Base-by-base conservation (phyloP, 53 echinoderm and acorn worm genomes). In the Holothuria scabra region DNA sequence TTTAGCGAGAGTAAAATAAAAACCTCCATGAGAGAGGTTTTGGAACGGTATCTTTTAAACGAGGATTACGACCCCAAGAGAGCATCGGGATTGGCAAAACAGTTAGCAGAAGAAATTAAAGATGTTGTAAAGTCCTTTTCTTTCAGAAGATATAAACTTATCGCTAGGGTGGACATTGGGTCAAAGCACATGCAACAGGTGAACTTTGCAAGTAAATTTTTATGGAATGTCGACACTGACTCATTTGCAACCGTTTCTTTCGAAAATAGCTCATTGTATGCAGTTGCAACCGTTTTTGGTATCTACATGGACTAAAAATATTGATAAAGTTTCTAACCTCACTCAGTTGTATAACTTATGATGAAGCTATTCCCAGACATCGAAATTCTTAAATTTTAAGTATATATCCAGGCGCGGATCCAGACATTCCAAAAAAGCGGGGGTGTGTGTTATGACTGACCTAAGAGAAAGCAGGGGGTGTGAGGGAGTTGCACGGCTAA, bases 211-310 rank as follows among this genome's bases (percentile, higher is more conserved):
- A 95, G 91, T 84, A 83, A 91, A 24, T 95, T 84, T 87, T 63
- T 89, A 25, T 93, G 91, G 91, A 91, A 95, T 59, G 59, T 64
- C 1, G 93, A 93, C 8, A 90, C 91, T 1, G 95, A 95, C 83
- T 79, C 83, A 29, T 95, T 84, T 59, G 91, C 87, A 13, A 88
- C 86, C 46, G 95, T 64, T 5, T 86, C 87, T 1, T 83, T 71
- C 46, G 67, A 81, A 28, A 89, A 90, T 35, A 60, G 46, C 34
- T 80, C 66, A 28, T 59, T 91, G 48, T 93, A 84, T 59, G 85
- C 85, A 30, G 89, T 95, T 3, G 89, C 86, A 12, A 89, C 93
- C 46, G 91, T 91, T 1, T 95, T 84, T 83, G 93, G 91, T 25
- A 68, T 95, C 19, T 95, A 93, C 63, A 25, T 93, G 56, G 95